Conservation (phyloP, 2,888 invertebrate genomes). For the Lithophane semibrunnea region DNA sequence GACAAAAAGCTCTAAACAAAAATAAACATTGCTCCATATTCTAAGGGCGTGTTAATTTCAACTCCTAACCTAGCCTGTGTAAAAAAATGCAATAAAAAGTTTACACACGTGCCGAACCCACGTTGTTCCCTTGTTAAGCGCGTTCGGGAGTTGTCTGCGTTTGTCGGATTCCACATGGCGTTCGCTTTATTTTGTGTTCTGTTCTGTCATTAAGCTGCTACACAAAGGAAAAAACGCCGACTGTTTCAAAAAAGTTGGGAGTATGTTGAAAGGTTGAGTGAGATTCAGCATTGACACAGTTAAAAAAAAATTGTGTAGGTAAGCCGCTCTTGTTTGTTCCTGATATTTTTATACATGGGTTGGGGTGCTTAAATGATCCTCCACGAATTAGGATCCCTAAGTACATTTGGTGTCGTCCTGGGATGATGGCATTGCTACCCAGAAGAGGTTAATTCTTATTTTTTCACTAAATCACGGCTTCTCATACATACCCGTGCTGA, state of each 20-base stretch:
- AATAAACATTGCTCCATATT: conserved; percentile 31
- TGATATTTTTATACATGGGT: not conserved
- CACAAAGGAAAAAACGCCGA: conserved; percentile 46
- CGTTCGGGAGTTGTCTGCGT: conserved; percentile 44
- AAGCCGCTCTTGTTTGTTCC: not conserved
- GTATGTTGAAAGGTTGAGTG: conserved; percentile 20
- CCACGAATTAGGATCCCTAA: not conserved
- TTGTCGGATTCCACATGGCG: conserved; percentile 48
- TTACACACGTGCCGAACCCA: conserved; percentile 50
- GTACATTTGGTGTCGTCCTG: not conserved
- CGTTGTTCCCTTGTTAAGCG: conserved; percentile 40
- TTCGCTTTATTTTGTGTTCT: conserved; percentile 48
- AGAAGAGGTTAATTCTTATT: not conserved
- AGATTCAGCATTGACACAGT: conserved; percentile 21
- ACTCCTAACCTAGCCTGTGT: conserved; percentile 19
- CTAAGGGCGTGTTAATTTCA: conserved; percentile 47
- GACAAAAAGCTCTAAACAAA: not conserved
- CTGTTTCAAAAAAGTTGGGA: conserved; percentile 27
- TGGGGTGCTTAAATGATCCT: too few relatives aligned
- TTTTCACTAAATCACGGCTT: not conserved
- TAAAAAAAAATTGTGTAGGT: not conserved
- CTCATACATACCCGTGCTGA: not conserved
- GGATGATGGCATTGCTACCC: too few relatives aligned
- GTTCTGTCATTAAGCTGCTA: conserved; percentile 40
- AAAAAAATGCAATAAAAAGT: conserved; percentile 56